Conservation (phyloP, 2,113 vertebrate genomes). For the Equus przewalskii region DNA sequence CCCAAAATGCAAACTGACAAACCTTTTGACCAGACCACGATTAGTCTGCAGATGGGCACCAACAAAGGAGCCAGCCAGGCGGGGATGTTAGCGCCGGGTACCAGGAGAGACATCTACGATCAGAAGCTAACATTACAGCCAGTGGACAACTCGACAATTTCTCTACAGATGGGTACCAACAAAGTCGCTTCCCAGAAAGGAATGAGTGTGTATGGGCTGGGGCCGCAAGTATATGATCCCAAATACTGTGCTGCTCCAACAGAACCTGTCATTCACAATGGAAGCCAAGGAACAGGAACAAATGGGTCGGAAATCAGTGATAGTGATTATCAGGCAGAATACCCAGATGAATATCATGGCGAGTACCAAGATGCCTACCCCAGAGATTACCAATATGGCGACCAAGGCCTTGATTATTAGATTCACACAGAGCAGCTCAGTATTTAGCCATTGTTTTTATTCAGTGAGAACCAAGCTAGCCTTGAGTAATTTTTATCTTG, state of each 20-base stretch:
- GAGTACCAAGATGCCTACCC: constrained; percentile 93
- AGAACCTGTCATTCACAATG: constrained; percentile 95
- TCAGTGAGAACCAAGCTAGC: constrained; percentile 93
- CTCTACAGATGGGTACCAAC: constrained; percentile 99
- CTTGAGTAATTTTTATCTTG: constrained; percentile 92
- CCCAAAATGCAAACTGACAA: constrained; percentile 98
- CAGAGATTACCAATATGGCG: constrained; percentile 94
- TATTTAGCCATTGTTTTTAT: constrained; percentile 92
- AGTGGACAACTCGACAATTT: constrained; percentile 97
- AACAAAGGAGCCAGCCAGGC: constrained; percentile 99
- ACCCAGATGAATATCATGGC: constrained; percentile 94
- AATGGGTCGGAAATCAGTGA: constrained; percentile 99
- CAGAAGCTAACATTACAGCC: constrained; percentile 95
- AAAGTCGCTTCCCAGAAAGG: constrained; percentile 98
- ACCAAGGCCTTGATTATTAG: constrained; percentile 97
- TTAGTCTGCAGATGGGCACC: constrained; percentile 98
- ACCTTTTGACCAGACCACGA: constrained; percentile 98
- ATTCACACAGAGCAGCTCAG: constrained; percentile 83
- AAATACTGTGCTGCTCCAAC: constrained; percentile 96
- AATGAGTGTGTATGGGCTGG: constrained; percentile 98
- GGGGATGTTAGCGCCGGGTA: constrained; percentile 97
- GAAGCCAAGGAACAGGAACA: constrained; percentile 97
- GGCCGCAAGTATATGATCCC: constrained; percentile 97
- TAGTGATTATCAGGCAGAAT: constrained; percentile 98
- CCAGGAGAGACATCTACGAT: constrained; percentile 97